Evolutionary conservation across 2,888 invertebrate genomes (phyloP).

Genomic region (Drosophila nigricruria): DNA sequence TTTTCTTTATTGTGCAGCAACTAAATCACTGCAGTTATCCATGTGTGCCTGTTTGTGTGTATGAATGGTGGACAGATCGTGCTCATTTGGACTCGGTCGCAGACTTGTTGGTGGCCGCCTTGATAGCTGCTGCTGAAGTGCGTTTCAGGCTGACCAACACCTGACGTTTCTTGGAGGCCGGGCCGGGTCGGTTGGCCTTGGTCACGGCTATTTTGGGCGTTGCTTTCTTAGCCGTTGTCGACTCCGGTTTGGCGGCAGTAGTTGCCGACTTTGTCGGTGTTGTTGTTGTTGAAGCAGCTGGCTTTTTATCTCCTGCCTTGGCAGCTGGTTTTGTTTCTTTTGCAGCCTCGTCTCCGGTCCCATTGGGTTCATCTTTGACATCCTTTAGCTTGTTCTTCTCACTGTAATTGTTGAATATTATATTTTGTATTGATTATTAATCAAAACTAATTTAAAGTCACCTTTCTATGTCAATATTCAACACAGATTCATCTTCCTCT

Average conservation of each 20-base stretch:
- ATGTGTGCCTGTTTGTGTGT: slow-evolving; percentile 3
- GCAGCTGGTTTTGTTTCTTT: slow-evolving; percentile 33
- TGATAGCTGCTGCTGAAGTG: slow-evolving; percentile 56
- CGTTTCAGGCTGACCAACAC: slow-evolving; percentile 69
- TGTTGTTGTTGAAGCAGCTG: not conserved
- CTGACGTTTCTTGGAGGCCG: slow-evolving; percentile 66
- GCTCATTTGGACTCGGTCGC: slow-evolving; percentile 59
- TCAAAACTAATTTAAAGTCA: slow-evolving; percentile 56
- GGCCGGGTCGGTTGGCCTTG: slow-evolving; percentile 64
- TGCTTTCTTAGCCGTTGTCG: slow-evolving; percentile 47
- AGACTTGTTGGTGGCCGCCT: slow-evolving; percentile 63
- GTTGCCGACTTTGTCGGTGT: slow-evolving; percentile 41
- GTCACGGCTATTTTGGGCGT: slow-evolving; percentile 43
- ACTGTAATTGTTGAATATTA: slow-evolving; percentile 70
- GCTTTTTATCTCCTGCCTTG: slow-evolving; percentile 45
- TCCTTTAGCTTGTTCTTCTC: slow-evolving; percentile 86
- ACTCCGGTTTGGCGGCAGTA: slow-evolving; percentile 16
- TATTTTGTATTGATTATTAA: not conserved
- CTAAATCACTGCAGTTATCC: slow-evolving; percentile 56
- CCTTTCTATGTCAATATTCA: slow-evolving; percentile 86
- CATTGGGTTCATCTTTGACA: slow-evolving; percentile 71
- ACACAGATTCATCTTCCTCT: slow-evolving; percentile 88
- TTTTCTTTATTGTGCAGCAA: slow-evolving; percentile 46
- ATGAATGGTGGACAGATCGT: slow-evolving; percentile 10
- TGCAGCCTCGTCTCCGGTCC: slow-evolving; percentile 60